Conservation (phyloP, 2,888 invertebrate genomes). For the Caradrina clavipalpis region DNA sequence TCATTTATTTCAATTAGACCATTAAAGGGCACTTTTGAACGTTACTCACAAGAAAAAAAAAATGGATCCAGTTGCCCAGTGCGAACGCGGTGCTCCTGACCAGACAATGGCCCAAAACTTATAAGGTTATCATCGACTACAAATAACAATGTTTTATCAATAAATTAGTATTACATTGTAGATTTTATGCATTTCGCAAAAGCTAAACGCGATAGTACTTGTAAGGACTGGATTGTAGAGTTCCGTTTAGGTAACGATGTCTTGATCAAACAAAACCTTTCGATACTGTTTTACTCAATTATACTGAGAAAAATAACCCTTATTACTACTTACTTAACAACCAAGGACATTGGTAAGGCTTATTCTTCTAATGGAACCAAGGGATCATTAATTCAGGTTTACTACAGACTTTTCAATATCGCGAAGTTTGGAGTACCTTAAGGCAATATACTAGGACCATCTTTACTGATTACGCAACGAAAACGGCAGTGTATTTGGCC, state of each 20-base stretch:
- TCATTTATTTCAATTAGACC: too few relatives aligned
- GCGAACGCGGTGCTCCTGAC: too few relatives aligned
- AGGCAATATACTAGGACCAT: slow-evolving; percentile 11
- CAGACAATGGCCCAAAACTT: too few relatives aligned
- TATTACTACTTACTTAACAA: not conserved
- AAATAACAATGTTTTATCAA: too few relatives aligned
- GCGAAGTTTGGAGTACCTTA: not conserved
- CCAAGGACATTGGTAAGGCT: not conserved
- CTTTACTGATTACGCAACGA: not conserved
- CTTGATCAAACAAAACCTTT: not conserved
- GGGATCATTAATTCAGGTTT: not conserved
- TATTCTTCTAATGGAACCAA: not conserved
- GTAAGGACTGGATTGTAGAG: too few relatives aligned
- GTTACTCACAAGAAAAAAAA: too few relatives aligned
- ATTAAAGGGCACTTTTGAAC: too few relatives aligned
- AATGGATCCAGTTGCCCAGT: too few relatives aligned
- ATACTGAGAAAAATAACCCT: not conserved
- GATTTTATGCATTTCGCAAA: too few relatives aligned
- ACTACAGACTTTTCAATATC: not conserved
- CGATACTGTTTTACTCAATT: not conserved
- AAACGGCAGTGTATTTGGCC: not conserved
- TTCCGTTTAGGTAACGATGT: not conserved
- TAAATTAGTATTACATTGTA: too few relatives aligned
- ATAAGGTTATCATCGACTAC: too few relatives aligned
- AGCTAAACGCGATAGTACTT: too few relatives aligned